Evolutionary conservation across 2,113 vertebrate species (phyloP), one percentile per base, ranked within the genome.

Genomic region (Anarrhichthys ocellatus): DNA sequence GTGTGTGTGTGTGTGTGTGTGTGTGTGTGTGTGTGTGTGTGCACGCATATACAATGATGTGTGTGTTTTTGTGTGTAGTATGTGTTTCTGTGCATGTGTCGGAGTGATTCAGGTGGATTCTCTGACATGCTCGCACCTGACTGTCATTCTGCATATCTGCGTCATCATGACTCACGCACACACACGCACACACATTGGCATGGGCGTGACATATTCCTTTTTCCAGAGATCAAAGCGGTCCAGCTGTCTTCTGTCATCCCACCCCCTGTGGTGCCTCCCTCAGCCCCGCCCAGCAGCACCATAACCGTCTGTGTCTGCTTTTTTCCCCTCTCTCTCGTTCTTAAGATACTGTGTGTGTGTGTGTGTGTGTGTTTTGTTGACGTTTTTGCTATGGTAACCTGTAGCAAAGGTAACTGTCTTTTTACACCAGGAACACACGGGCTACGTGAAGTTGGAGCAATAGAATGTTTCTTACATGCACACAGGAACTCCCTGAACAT

Each of bases 181-280:
- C 63, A 79, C 42, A 81, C 50, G 64, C 63, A 66, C 46, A 67
- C 66, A 34, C 52, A 63, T 22, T 15, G 38, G 78, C 67, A 69
- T 36, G 72, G 69, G 75, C 10, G 68, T 83, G 84, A 63, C 71
- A 69, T 80, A 59, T 78, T 70, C 64, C 62, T 87, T 59, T 73
- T 89, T 78, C 59, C 52, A 77, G 83, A 82, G 78, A 91, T 93
- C 84, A 93, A 91, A 91, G 86, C 34, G 18, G 78, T 85, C 69
- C 70, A 58, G 80, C 84, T 71, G 18, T 86, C 75, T 80, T 70
- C 68, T 87, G 76, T 88, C 85, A 82, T 77, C 80, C 50, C 69
- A 24, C 80, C 83, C 73, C 85, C 78, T 65, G 73, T 42, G 32
- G 83, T 84, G 85, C 64, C 48, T 87, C 79, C 71, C 64, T 36